Conservation (phyloP, 1,140 invertebrate species). For the Tetramorium simillimum region DNA sequence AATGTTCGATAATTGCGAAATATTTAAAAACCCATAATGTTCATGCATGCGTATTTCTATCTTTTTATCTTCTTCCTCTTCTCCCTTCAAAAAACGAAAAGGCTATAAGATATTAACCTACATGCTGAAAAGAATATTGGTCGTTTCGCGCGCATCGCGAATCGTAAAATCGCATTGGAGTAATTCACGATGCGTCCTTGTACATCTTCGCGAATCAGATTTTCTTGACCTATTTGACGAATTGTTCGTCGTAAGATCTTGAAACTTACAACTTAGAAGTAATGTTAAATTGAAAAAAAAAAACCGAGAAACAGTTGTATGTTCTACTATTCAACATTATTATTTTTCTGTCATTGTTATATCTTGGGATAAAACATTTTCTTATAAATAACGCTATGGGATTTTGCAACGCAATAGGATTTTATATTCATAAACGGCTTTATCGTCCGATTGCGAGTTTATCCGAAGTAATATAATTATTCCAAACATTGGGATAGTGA, state of each 20-base stretch:
- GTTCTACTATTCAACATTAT: neutral
- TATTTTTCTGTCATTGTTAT: neutral
- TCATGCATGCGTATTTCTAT: neutral
- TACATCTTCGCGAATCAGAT: conserved; percentile 3
- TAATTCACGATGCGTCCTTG: neutral
- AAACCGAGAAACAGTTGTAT: neutral
- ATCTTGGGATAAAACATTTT: neutral
- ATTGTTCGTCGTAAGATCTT: neutral
- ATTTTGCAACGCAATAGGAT: neutral
- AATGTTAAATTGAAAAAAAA: neutral
- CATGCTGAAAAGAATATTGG: conserved; percentile 3
- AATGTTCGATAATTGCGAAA: neutral
- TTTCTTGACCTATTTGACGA: conserved; percentile 2
- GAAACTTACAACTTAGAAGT: neutral
- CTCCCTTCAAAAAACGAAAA: neutral
- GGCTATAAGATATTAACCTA: neutral
- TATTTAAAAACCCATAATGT: neutral
- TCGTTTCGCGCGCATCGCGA: neutral
- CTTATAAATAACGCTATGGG: neutral
- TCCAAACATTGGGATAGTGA: neutral
- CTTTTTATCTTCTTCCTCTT: neutral
- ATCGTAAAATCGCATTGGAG: neutral
- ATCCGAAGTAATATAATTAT: conserved; percentile 11
- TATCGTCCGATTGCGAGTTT: neutral
- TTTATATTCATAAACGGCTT: neutral